Evolutionary conservation across 2,113 vertebrate genomes (phyloP).

Genomic region (Eubucco bourcierii): DNA sequence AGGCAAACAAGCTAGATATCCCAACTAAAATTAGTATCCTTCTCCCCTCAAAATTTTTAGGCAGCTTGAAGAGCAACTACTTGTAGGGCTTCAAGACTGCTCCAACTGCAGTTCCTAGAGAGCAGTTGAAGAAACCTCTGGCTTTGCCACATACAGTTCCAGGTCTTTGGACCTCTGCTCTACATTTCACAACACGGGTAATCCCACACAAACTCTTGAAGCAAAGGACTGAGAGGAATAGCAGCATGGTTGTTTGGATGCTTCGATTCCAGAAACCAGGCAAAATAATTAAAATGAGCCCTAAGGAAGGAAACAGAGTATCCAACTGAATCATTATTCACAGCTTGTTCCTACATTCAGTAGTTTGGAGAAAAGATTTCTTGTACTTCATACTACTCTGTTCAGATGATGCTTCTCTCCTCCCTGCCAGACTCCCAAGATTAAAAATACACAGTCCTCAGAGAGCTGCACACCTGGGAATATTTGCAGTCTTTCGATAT

Average conservation of each 20-base stretch:
- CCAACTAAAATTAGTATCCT: background rate
- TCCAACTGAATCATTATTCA: constrained; percentile 73
- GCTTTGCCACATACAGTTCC: background rate
- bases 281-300: background rate
- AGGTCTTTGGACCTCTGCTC: background rate
- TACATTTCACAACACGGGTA: background rate
- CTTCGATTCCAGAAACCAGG: constrained; percentile 26
- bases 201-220: background rate
- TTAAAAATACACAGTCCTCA: background rate
- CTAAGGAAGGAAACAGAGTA: constrained; percentile 33
- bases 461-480: background rate
- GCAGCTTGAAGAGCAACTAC: background rate
- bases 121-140: background rate
- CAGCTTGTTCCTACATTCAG: constrained; percentile 84
- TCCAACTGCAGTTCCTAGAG: background rate
- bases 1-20: background rate
- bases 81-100: background rate
- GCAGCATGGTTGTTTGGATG: background rate
- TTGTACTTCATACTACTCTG: constrained; percentile 49
- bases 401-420: background rate
- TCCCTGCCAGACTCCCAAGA: background rate
- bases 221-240: constrained; percentile 1
- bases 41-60: background rate
- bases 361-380: constrained; percentile 73
- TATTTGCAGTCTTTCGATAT: constrained; percentile 47